Evolutionary conservation across 64 coral and sea anemone species (phyloP), one percentile per base, ranked within the genome.

Genomic region (Orbicella faveolata): DNA sequence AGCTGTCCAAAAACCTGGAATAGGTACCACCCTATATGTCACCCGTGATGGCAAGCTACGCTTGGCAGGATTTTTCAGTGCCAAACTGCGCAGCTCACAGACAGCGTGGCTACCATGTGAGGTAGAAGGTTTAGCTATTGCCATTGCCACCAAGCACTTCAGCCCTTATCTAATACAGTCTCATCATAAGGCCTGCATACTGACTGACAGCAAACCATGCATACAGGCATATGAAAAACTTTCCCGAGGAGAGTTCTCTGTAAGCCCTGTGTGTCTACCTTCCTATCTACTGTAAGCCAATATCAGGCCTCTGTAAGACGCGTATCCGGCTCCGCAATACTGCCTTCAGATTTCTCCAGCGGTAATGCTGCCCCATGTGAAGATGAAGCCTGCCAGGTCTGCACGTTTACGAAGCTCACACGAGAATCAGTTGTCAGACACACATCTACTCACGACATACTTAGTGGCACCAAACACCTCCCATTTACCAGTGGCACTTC

Each of bases 171-270:
- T 90, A 0, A 81, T 90, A 16, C 88, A 82, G 77, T 90, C 61
- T 4, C 16, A 53, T 17, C 1, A 36, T 80, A 90, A 90, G 36
- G 79, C 63, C 21, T 89, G 59, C 16, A 83, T 89, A 10, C 61
- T 89, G 14, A 79, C 75, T 39, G 87, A 89, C 73, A 89, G 75
- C n/a, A 90, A 81, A 20, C 76, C 77, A 15, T 90, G 88, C 35
- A 77, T 90, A 9, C 64, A 90, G 59, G 88, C 88, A 1, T 90
- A 75, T 90, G 88, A 81, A 41, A 90, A 90, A 57, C 78, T 81
- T 52, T 80, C 68, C 64, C 1, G 55, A 54, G 55, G 74, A 26
- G 73, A 88, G 75, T 64, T 65, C 75, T 78, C 54, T 26, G 87
- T 74, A n/a, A 90, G 88, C 67, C 88, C 48, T 9, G 77, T 21